Evolutionary conservation across 2,888 invertebrate genomes (phyloP).

Genomic region (Athetis lepigone): DNA sequence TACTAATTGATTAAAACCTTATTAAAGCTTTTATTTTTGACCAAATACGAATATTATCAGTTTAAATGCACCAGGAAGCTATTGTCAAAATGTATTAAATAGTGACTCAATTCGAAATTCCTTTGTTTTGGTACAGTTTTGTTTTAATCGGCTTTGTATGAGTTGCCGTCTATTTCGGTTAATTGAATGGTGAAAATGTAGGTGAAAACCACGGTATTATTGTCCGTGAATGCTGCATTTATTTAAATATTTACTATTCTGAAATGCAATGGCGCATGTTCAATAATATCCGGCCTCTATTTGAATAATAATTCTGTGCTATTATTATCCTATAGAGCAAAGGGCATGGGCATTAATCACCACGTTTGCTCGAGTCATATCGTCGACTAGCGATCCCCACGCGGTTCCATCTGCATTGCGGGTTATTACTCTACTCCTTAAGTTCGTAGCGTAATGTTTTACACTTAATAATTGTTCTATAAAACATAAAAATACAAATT

Average conservation of each 20-base stretch:
- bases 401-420: too few species aligned
- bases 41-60: conserved; percentile 62
- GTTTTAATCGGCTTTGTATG: conserved; percentile 51
- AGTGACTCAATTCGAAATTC: conserved; percentile 49
- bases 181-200: conserved; percentile 31
- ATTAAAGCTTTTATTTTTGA: conserved; percentile 60
- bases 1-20: conserved; percentile 65
- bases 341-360: neutral
- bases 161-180: conserved; percentile 35
- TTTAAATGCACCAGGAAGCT: conserved; percentile 52
- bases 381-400: too few species aligned
- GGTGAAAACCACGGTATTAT: conserved; percentile 25
- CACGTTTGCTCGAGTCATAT: neutral
- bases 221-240: conserved; percentile 30
- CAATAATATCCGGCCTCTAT: conserved; percentile 3
- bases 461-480: too few species aligned
- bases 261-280: conserved; percentile 13
- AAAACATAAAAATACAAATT: too few species aligned
- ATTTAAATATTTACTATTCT: conserved; percentile 42
- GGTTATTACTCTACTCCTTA: too few species aligned
- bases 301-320: neutral
- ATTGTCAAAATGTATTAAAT: conserved; percentile 48
- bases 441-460: too few species aligned
- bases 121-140: conserved; percentile 45
- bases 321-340: neutral